phyloP scores from a whole-genome alignment of 2,888 invertebrate species.

The Athrips mouffetella region DNA sequence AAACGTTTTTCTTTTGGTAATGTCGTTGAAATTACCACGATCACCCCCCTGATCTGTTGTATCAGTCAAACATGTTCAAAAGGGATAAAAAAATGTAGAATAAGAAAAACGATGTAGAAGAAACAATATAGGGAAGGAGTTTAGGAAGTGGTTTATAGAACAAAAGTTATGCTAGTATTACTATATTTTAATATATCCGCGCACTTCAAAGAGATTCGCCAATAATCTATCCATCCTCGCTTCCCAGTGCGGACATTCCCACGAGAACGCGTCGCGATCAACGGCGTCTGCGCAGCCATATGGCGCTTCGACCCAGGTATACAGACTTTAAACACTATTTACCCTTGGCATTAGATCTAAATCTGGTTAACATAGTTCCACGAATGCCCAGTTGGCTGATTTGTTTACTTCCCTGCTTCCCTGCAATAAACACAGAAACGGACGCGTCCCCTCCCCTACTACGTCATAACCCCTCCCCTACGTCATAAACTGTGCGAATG shows the following conservation, averaged over 20 bases:
- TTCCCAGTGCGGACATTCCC: neutral
- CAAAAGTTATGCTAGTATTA: neutral
- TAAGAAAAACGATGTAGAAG: neutral
- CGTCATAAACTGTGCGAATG: neutral
- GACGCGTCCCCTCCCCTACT: neutral
- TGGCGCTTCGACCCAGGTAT: neutral
- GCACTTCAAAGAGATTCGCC: conserved; percentile 5
- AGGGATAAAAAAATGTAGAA: neutral
- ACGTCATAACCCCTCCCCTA: too few species aligned
- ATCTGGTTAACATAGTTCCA: neutral
- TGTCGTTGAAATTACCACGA: too few species aligned
- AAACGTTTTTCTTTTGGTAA: too few species aligned
- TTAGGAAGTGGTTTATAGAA: too few species aligned
- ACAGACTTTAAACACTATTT: neutral
- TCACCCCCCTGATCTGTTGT: too few species aligned
- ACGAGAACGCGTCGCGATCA: conserved; percentile 7
- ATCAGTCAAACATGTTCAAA: too few species aligned
- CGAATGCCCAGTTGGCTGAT: neutral
- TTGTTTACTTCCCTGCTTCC: conserved; percentile 5
- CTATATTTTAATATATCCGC: neutral
- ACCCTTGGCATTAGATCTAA: neutral
- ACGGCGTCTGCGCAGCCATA: conserved; percentile 6
- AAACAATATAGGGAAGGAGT: too few species aligned
- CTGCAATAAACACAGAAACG: neutral
- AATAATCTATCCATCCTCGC: conserved; percentile 1